Evolutionary conservation across 2,888 invertebrate species (phyloP).

Genomic region (Athalia rosae): DNA sequence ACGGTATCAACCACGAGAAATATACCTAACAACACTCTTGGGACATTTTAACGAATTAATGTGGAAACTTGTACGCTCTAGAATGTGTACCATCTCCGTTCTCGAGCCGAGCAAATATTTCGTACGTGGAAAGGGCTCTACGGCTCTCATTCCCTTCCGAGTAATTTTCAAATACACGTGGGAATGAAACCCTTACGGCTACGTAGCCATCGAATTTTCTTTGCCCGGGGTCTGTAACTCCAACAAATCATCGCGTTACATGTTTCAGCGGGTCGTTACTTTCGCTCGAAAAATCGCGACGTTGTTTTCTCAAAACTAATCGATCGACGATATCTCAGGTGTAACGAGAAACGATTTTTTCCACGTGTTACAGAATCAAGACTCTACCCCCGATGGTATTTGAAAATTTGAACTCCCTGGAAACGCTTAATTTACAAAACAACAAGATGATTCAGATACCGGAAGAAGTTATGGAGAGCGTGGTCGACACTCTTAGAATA

Average conservation of each 20-base stretch:
- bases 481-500: constrained; percentile 89
- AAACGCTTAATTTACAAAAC: constrained; percentile 91
- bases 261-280: too few relatives aligned
- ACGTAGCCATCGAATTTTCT: background rate
- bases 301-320: background rate
- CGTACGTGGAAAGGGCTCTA: constrained; percentile 18
- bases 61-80: constrained; percentile 40
- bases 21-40: constrained; percentile 31
- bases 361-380: constrained; percentile 81
- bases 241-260: too few relatives aligned
- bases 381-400: constrained; percentile 88
- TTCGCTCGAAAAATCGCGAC: background rate
- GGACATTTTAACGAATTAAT: constrained; percentile 47
- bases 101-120: constrained; percentile 23
- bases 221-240: background rate
- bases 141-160: constrained; percentile 18
- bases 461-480: constrained; percentile 92
- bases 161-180: constrained; percentile 42
- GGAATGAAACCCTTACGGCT: constrained; percentile 1
- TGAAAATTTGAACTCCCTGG: constrained; percentile 91
- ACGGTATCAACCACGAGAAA: constrained; percentile 42
- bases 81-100: constrained; percentile 15
- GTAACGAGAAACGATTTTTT: background rate
- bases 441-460: constrained; percentile 89
- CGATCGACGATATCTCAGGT: background rate